These are phyloP conservation scores for Dynastes maya DNA, from an alignment of 2,888 invertebrate genomes.

Conservation along the genomic window DNA sequence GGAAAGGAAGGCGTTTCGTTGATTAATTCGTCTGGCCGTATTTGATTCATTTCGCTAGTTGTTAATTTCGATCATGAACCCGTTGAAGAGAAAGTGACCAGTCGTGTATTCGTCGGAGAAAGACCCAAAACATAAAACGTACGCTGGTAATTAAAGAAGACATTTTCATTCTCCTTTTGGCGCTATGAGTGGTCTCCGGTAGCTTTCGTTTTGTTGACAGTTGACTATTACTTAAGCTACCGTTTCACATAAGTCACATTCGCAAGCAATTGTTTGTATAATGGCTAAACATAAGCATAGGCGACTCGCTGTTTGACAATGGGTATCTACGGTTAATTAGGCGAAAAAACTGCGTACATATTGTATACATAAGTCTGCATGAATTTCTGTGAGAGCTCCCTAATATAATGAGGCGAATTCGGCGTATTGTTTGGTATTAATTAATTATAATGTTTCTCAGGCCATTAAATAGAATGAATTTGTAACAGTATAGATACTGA, in stretches of 20 bases:
- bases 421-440: background rate
- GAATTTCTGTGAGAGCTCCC: background rate
- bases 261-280: background rate
- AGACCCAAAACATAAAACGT: constrained; percentile 8
- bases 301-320: background rate
- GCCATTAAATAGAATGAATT: no score
- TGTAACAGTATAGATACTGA: no score
- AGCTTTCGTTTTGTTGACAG: no score
- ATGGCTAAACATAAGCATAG: background rate
- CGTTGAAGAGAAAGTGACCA: constrained; percentile 18
- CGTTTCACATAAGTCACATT: background rate
- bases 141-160: background rate
- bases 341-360: background rate
- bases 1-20: background rate
- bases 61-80: constrained; percentile 18
- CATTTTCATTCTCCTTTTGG: constrained; percentile 5
- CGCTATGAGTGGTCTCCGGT: no score
- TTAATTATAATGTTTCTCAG: background rate
- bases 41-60: constrained; percentile 1
- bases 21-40: background rate
- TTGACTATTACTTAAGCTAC: background rate
- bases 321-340: background rate
- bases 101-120: constrained; percentile 8
- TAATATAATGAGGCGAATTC: background rate
- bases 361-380: background rate